A percentile compares a stretch with the other conserved stretches of the same genome.
Conservation (phyloP, 2,113 vertebrate genomes). For the Micronycteris hirsuta region DNA sequence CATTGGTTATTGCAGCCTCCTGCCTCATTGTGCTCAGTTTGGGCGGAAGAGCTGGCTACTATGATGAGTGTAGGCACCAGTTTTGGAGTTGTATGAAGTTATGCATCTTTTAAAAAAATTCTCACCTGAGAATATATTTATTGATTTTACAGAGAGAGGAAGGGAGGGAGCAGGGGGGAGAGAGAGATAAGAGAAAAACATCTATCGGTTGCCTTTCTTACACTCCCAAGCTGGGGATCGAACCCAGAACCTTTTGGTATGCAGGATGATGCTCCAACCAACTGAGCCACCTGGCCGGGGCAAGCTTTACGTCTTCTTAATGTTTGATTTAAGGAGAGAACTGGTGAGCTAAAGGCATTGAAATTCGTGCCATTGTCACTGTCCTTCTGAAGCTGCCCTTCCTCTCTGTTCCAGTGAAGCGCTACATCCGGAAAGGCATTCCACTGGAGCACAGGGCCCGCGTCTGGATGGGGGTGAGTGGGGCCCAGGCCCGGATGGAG, state of each 20-base stretch:
- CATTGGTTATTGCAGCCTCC: background rate
- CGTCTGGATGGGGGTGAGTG: constrained; percentile 95
- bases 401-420: constrained; percentile 86
- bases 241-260: too few relatives aligned
- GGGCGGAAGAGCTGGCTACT: background rate
- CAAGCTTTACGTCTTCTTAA: background rate
- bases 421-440: constrained; percentile 94
- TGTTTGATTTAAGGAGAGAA: background rate
- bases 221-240: too few relatives aligned
- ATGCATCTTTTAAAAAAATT: background rate
- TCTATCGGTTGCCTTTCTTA: too few relatives aligned
- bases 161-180: too few relatives aligned
- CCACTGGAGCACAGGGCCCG: constrained; percentile 89
- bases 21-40: background rate
- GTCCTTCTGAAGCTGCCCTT: background rate
- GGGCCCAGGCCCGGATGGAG: constrained; percentile 90
- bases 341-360: too few relatives aligned
- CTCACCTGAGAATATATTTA: background rate
- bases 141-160: too few relatives aligned
- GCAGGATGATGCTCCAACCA: background rate
- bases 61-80: accelerated
- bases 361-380: too few relatives aligned
- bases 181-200: too few relatives aligned
- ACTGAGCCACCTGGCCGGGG: background rate
- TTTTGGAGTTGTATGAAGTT: accelerated